phyloP scores from a whole-genome alignment of 2,113 vertebrate genomes.

The Edolisoma coerulescens region DNA sequence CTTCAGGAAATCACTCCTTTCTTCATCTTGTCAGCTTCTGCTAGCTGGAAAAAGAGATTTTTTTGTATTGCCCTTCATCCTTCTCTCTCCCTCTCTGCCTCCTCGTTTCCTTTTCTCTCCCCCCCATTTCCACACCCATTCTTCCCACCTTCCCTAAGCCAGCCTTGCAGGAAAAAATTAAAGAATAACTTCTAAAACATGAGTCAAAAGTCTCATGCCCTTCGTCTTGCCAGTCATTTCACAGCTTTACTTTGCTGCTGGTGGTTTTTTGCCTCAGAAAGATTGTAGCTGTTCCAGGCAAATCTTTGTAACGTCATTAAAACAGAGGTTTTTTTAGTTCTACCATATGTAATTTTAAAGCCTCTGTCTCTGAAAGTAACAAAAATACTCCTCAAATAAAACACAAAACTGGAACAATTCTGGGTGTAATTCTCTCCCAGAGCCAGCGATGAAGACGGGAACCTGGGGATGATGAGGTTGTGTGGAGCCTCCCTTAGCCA shows the following conservation, averaged over 20 bases:
- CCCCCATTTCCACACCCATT: neutral
- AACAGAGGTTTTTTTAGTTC: neutral
- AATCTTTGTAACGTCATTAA: neutral
- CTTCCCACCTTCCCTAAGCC: neutral
- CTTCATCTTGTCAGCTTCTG: neutral
- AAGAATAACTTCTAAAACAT: neutral
- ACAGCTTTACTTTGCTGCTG: neutral
- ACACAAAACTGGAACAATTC: neutral
- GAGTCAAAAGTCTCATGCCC: neutral
- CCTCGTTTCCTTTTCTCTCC: neutral
- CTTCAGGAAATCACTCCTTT: neutral
- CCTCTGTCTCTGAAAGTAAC: neutral
- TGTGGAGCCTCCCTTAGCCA: neutral
- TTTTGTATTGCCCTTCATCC: neutral
- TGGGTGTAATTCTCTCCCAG: rapidly evolving
- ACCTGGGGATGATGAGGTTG: neutral
- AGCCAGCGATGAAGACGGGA: rapidly evolving
- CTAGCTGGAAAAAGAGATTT: neutral
- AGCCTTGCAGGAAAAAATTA: neutral
- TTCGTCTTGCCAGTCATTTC: neutral
- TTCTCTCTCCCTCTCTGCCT: neutral
- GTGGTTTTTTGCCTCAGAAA: neutral
- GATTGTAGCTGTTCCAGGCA: neutral
- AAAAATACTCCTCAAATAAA: neutral
- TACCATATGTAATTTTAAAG: neutral